A percentile compares a stretch with the other conserved stretches of the same genome.
phyloP scores from a whole-genome alignment of 2,797 vertebrate genomes.

The Brotogeris chrysoptera region DNA sequence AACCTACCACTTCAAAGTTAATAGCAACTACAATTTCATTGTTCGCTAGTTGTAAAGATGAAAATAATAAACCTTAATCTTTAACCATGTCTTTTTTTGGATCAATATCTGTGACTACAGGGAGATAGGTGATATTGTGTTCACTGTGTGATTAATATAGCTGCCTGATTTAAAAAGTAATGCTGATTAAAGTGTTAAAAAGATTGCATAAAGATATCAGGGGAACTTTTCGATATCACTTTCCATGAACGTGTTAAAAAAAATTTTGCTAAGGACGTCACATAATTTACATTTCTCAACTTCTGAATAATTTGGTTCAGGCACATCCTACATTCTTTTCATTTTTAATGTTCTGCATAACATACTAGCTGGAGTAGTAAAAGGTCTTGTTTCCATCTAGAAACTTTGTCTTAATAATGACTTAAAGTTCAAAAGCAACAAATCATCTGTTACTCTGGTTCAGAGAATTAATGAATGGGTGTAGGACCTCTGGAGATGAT shows the following conservation, averaged over 20 bases:
- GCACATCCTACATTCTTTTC: slow-evolving; percentile 20
- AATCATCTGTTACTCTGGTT: background rate
- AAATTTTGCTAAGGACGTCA: background rate
- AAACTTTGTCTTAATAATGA: background rate
- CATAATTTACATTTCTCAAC: slow-evolving; percentile 34
- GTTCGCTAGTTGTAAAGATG: background rate
- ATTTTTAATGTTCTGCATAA: background rate
- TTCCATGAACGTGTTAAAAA: background rate
- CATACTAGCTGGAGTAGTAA: background rate
- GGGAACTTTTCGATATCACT: background rate
- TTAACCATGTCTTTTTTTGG: background rate
- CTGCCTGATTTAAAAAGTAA: background rate
- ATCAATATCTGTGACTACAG: background rate
- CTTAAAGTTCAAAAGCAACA: background rate
- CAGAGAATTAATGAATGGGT: background rate
- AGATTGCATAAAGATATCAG: background rate
- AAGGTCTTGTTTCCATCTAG: background rate
- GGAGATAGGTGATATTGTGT: background rate
- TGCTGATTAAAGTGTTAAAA: background rate
- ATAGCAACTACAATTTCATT: background rate
- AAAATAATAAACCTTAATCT: background rate
- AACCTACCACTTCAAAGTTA: background rate
- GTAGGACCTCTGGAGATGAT: background rate
- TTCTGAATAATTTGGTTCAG: slow-evolving; percentile 12
- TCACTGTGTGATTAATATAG: background rate